Evolutionary conservation across 2,797 vertebrate species (phyloP).

Genomic region (Sebastolobus altivelis): DNA sequence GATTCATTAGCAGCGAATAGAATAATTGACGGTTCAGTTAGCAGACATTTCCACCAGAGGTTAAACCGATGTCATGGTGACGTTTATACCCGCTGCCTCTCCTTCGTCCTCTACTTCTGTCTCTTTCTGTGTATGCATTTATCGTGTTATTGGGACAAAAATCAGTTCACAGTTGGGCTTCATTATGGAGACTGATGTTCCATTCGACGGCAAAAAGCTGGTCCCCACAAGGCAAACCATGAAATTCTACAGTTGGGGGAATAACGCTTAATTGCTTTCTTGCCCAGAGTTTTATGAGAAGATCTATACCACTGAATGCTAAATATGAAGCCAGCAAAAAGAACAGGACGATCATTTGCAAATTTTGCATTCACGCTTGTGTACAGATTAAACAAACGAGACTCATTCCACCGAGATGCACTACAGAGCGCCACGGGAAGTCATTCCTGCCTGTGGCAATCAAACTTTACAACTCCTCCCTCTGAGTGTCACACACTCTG

Average conservation of each 20-base stretch:
- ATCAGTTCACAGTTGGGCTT: not conserved
- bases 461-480: no score
- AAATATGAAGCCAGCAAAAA: not conserved
- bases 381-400: no score
- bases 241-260: not conserved
- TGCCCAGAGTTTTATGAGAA: not conserved
- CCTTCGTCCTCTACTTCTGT: not conserved
- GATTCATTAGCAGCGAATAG: not conserved
- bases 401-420: no score
- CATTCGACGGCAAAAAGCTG: not conserved
- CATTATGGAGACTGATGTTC: not conserved
- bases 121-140: not conserved
- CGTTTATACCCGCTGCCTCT: not conserved
- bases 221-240: not conserved
- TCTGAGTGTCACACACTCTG: no score
- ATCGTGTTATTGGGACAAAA: not conserved
- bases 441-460: no score
- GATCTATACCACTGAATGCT: not conserved
- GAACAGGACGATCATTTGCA: no score
- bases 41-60: conserved; percentile 5
- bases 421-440: no score
- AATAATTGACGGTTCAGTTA: conserved; percentile 2
- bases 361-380: no score
- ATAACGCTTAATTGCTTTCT: not conserved
- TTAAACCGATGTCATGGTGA: conserved; percentile 11